These are phyloP conservation scores for Malachius bipustulatus DNA, from an alignment of 2,888 invertebrate genomes.

Conservation along the genomic window DNA sequence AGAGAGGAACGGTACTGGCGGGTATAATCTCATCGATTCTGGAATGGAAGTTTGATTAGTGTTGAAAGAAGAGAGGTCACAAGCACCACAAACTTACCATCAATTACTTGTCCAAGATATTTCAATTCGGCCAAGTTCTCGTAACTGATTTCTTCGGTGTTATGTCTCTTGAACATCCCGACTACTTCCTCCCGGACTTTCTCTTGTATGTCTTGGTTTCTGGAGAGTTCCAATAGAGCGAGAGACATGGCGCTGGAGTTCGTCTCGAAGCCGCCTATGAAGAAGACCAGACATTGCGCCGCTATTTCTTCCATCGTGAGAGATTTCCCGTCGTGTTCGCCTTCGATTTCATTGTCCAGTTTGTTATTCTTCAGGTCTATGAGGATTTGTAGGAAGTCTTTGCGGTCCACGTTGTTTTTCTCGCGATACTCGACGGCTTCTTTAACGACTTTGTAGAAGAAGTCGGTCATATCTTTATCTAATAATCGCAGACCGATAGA, in stretches of 20 bases:
- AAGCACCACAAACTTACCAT: slow-evolving; percentile 29
- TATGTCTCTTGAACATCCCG: slow-evolving; percentile 24
- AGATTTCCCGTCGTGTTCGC: slow-evolving; percentile 6
- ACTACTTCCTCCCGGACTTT: slow-evolving; percentile 34
- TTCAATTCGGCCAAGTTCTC: slow-evolving; percentile 37
- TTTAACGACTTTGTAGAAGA: slow-evolving; percentile 23
- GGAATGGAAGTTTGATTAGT: slow-evolving; percentile 14
- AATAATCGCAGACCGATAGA: slow-evolving; percentile 16
- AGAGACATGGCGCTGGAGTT: slow-evolving; percentile 35
- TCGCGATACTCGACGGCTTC: slow-evolving; percentile 24
- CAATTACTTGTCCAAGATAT: slow-evolving; percentile 37
- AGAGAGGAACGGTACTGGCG: slow-evolving; percentile 22
- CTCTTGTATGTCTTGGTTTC: slow-evolving; percentile 34
- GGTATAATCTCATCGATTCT: slow-evolving; percentile 32
- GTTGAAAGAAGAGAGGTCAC: too few relatives aligned
- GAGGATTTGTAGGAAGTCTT: slow-evolving; percentile 33
- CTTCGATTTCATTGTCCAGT: neutral
- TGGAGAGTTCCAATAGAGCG: slow-evolving; percentile 33
- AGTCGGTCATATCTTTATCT: slow-evolving; percentile 19
- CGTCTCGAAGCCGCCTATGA: slow-evolving; percentile 40
- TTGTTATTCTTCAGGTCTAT: slow-evolving; percentile 22
- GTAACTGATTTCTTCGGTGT: slow-evolving; percentile 32
- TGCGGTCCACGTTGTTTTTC: slow-evolving; percentile 20
- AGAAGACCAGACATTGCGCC: slow-evolving; percentile 36
- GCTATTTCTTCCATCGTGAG: slow-evolving; percentile 23